Conservation (phyloP, 2,797 vertebrate genomes). For the Lacerta viridis region DNA sequence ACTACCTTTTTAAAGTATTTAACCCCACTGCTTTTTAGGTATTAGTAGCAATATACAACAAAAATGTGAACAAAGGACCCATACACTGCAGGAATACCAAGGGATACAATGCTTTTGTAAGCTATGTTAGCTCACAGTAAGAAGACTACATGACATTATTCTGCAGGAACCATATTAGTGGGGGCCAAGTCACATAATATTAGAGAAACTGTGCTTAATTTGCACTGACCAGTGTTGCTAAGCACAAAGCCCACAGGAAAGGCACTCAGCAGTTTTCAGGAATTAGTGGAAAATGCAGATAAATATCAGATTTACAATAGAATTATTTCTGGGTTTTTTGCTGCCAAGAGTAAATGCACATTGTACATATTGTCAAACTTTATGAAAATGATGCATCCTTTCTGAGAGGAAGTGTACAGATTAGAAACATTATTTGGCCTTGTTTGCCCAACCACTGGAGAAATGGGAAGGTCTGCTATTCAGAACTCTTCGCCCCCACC, state of each 20-base stretch:
- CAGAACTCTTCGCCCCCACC: not conserved
- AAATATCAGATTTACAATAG: not conserved
- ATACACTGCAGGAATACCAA: not conserved
- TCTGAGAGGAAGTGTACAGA: not conserved
- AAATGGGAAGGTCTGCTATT: not conserved
- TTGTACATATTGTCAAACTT: not conserved
- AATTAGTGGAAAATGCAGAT: not conserved
- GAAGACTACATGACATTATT: not conserved
- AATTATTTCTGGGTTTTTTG: not conserved
- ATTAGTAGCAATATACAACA: not conserved
- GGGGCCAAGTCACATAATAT: not conserved
- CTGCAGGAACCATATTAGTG: not conserved
- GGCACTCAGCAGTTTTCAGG: not conserved
- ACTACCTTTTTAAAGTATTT: not conserved
- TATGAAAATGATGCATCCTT: not conserved
- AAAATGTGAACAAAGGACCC: not conserved
- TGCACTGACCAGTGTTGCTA: not conserved
- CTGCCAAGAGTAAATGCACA: not conserved
- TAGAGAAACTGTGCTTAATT: not conserved
- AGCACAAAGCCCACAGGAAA: slow-evolving; percentile 4
- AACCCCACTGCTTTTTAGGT: not conserved
- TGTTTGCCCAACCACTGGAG: not conserved
- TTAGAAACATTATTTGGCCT: not conserved
- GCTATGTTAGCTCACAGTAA: not conserved
- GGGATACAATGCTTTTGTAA: not conserved